These are phyloP conservation scores for Mastomys natalensis DNA, from an alignment of 2,113 vertebrate species.

Conservation along the genomic window DNA sequence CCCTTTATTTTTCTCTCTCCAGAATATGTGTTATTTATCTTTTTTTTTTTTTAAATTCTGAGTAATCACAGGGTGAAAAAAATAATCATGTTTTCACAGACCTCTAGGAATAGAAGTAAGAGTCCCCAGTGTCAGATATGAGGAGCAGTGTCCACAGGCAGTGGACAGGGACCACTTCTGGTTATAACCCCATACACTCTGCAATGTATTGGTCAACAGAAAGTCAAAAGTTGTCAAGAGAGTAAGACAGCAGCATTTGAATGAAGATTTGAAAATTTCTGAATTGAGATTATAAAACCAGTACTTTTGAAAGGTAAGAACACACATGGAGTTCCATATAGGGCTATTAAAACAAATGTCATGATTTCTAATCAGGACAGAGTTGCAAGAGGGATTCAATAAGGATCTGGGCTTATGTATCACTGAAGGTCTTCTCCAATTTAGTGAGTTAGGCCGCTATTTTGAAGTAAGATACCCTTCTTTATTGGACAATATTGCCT, in stretches of 20 bases:
- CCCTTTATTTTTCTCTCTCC: background rate
- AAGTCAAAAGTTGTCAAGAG: background rate
- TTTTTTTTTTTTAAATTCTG: slow-evolving; percentile 2
- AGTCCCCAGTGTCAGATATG: background rate
- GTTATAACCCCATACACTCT: background rate
- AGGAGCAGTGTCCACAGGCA: background rate
- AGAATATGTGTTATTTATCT: background rate
- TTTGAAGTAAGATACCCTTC: background rate
- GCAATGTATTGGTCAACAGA: background rate
- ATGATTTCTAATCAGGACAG: background rate
- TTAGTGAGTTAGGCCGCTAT: background rate
- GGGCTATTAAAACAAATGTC: background rate
- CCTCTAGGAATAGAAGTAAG: accelerated
- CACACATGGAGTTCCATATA: background rate
- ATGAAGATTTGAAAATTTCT: background rate
- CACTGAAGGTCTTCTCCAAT: background rate
- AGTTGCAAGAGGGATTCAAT: background rate
- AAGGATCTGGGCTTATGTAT: background rate
- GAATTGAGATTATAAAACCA: background rate
- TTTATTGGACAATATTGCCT: no score
- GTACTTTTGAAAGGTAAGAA: background rate
- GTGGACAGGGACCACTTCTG: background rate
- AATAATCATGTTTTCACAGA: background rate
- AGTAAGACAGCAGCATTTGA: background rate
- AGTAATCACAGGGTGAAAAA: background rate